These are phyloP conservation scores for Drosophila mimica DNA, from an alignment of 2,888 invertebrate genomes.

Conservation along the genomic window DNA sequence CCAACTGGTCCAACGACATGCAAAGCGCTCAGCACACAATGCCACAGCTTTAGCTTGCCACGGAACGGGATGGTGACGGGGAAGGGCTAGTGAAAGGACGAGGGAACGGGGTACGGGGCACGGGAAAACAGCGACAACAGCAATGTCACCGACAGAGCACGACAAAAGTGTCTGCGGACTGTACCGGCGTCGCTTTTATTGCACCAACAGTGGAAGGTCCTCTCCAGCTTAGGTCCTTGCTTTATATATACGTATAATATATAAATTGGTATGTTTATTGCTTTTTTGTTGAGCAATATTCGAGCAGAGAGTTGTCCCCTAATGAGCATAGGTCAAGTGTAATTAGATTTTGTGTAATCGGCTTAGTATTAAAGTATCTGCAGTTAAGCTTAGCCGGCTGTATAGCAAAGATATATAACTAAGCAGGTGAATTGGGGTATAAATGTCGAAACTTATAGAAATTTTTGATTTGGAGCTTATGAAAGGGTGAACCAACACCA, in stretches of 20 bases:
- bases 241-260: slow-evolving; percentile 14
- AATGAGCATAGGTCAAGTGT: slow-evolving; percentile 66
- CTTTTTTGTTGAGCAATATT: slow-evolving; percentile 7
- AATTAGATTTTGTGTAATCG: slow-evolving; percentile 67
- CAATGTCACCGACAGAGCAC: slow-evolving; percentile 39
- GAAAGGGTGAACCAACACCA: background rate
- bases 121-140: slow-evolving; percentile 25
- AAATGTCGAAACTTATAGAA: background rate
- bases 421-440: background rate
- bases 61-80: background rate
- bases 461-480: background rate
- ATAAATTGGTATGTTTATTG: slow-evolving; percentile 43
- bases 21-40: slow-evolving; percentile 46
- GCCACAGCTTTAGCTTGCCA: background rate
- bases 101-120: background rate
- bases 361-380: slow-evolving; percentile 42
- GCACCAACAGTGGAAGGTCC: slow-evolving; percentile 14
- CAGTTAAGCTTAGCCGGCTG: background rate
- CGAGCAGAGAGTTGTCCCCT: slow-evolving; percentile 25
- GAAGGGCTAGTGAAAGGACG: background rate
- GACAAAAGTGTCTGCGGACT: slow-evolving; percentile 64
- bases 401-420: background rate
- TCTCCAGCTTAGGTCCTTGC: slow-evolving; percentile 1
- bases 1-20: slow-evolving; percentile 65
- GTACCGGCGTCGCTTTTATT: slow-evolving; percentile 58